Percentiles rank a stretch among this genome's conserved stretches.
phyloP scores from a whole-genome alignment of 2,797 vertebrate species.

The Tapirus indicus region DNA sequence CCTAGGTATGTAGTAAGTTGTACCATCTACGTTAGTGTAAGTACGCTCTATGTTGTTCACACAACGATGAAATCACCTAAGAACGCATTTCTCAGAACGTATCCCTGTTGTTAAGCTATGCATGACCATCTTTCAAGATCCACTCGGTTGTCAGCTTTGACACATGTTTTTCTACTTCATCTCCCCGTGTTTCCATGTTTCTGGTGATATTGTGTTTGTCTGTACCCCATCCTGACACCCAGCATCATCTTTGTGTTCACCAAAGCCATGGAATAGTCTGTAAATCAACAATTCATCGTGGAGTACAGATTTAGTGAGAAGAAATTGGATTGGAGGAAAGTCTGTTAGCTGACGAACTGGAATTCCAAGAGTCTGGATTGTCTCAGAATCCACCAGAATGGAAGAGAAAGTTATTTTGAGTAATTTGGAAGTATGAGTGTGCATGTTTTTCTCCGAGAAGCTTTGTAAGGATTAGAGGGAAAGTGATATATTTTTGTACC shows the following conservation, averaged over 20 bases:
- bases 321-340: background rate
- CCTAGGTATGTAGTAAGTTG: too few relatives aligned
- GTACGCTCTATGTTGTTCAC: too few relatives aligned
- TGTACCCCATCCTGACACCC: too few relatives aligned
- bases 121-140: background rate
- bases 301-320: background rate
- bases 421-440: background rate
- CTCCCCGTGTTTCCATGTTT: background rate
- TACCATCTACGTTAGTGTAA: too few relatives aligned
- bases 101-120: too few relatives aligned
- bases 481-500: conserved; percentile 1
- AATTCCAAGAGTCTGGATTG: conserved; percentile 14
- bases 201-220: background rate
- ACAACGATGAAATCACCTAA: too few relatives aligned
- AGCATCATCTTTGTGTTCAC: background rate
- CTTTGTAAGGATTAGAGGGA: background rate
- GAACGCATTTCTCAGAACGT: too few relatives aligned
- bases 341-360: background rate
- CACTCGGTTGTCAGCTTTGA: background rate
- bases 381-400: conserved; percentile 39
- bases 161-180: background rate
- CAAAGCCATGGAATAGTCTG: background rate
- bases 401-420: conserved; percentile 24
- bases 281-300: background rate
- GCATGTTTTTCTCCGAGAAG: background rate